phyloP scores from a whole-genome alignment of 2,797 vertebrate genomes.

The Ispidina lecontei region DNA sequence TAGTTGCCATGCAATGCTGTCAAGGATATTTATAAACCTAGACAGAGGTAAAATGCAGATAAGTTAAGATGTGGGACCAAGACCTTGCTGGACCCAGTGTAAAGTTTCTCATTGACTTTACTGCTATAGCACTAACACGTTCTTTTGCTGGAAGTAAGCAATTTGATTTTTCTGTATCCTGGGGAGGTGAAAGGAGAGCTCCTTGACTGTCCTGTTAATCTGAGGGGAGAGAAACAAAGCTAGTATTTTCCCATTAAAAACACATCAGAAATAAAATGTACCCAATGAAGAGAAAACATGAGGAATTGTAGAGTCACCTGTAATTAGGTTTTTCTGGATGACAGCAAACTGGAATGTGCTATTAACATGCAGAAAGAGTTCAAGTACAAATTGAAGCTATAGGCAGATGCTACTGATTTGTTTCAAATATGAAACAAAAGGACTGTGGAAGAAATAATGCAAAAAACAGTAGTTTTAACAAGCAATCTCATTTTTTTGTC shows the following conservation, averaged over 20 bases:
- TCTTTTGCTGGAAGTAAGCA: neutral
- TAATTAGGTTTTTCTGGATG: neutral
- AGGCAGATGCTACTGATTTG: neutral
- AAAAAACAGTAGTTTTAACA: neutral
- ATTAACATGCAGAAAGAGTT: neutral
- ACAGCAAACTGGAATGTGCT: neutral
- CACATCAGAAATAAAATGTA: neutral
- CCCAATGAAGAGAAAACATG: neutral
- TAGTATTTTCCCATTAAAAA: neutral
- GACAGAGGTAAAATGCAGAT: neutral
- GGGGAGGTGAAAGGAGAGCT: neutral
- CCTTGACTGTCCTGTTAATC: neutral
- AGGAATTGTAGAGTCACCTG: rapidly evolving
- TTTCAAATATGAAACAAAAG: neutral
- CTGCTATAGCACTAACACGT: neutral
- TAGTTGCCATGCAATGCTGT: neutral
- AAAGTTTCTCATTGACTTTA: neutral
- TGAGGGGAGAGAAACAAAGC: neutral
- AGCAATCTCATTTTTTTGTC: neutral
- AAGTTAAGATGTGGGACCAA: neutral
- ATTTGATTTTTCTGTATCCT: neutral
- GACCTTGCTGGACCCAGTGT: neutral
- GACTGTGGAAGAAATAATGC: neutral
- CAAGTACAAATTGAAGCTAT: neutral
- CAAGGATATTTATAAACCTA: neutral